Evolutionary conservation across 2,888 invertebrate genomes (phyloP).

Genomic region (Dichetophora obliterata): DNA sequence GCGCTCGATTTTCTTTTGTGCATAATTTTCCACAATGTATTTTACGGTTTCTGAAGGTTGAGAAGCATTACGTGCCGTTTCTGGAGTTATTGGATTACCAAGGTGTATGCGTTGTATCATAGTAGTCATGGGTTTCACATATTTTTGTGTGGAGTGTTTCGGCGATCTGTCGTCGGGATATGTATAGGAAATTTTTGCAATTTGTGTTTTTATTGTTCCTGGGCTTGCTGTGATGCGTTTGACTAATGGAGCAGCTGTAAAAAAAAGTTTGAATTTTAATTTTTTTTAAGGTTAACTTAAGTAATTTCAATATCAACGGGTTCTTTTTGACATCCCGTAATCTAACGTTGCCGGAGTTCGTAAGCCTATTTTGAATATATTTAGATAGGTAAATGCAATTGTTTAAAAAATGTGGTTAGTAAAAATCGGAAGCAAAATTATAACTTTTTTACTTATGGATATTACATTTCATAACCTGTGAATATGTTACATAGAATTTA

Average conservation of each 20-base stretch:
- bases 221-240: constrained; percentile 35
- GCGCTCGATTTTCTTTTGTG: constrained; percentile 54
- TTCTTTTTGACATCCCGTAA: too few relatives aligned
- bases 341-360: too few relatives aligned
- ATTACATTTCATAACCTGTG: too few relatives aligned
- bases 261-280: not conserved
- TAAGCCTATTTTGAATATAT: too few relatives aligned
- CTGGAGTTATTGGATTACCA: not conserved
- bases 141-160: not conserved
- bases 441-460: too few relatives aligned
- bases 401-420: too few relatives aligned
- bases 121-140: constrained; percentile 16
- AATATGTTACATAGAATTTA: too few relatives aligned
- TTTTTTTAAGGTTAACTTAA: not conserved
- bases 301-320: too few relatives aligned
- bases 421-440: too few relatives aligned
- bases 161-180: not conserved
- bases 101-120: constrained; percentile 19
- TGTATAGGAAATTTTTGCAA: constrained; percentile 37
- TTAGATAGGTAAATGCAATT: too few relatives aligned
- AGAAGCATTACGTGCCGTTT: not conserved
- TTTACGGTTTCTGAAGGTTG: not conserved
- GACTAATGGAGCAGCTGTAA: not conserved
- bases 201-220: constrained; percentile 35
- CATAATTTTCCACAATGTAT: constrained; percentile 46